Conservation (phyloP, 2,888 invertebrate genomes). For the Diabrotica balteata region DNA sequence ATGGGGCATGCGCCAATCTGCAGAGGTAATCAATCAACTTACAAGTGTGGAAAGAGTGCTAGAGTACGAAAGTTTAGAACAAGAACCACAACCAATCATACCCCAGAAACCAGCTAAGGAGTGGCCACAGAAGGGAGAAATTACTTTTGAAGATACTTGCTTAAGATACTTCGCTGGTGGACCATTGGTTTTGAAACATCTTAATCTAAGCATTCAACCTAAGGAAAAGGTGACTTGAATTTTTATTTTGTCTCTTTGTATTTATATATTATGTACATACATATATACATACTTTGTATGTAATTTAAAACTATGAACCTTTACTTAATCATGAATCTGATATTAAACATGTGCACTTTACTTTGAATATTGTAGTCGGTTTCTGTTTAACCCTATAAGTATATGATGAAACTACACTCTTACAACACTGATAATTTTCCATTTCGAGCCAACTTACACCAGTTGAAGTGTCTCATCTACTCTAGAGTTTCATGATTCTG, state of each 20-base stretch:
- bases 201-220: constrained; percentile 72
- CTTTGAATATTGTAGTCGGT: too few species aligned
- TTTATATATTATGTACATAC: too few species aligned
- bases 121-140: constrained; percentile 76
- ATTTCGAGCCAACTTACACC: too few species aligned
- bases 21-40: constrained; percentile 73
- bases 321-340: too few species aligned
- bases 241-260: neutral
- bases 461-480: too few species aligned
- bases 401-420: too few species aligned
- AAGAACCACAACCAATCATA: constrained; percentile 68
- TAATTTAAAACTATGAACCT: too few species aligned
- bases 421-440: too few species aligned
- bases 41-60: constrained; percentile 89
- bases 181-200: constrained; percentile 75
- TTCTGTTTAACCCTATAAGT: too few species aligned
- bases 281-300: too few species aligned
- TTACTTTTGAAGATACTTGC: constrained; percentile 72
- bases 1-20: constrained; percentile 78
- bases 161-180: constrained; percentile 75
- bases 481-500: too few species aligned
- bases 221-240: constrained; percentile 68
- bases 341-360: too few species aligned
- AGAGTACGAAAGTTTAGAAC: constrained; percentile 67
- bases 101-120: constrained; percentile 43